A percentile compares a stretch with the other conserved stretches of the same genome.
phyloP scores from a whole-genome alignment of 2,113 vertebrate genomes.

The Pelobates fuscus region DNA sequence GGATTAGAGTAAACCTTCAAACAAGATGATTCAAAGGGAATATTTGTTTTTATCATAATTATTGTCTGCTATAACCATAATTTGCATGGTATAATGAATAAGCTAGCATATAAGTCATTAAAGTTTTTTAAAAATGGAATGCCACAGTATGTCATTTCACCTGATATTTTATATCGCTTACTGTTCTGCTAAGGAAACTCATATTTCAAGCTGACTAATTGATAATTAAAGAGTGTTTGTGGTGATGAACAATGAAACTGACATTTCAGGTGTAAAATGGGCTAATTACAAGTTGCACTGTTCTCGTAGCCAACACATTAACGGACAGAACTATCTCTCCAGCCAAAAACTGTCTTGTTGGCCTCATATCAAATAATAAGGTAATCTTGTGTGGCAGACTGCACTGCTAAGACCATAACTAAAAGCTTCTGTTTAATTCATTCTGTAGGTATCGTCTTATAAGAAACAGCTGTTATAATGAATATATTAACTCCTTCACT shows the following conservation, averaged over 20 bases:
- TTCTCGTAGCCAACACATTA: background rate
- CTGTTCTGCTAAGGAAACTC: too few species aligned
- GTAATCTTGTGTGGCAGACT: conserved; percentile 22
- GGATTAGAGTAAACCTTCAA: too few species aligned
- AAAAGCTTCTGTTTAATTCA: conserved; percentile 11
- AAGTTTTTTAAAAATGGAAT: too few species aligned
- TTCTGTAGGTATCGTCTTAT: conserved; percentile 16
- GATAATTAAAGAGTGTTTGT: conserved; percentile 21
- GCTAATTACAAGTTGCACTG: conserved; percentile 10
- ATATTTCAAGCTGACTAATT: conserved; percentile 18
- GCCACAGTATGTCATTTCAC: background rate
- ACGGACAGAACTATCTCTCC: background rate
- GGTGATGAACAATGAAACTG: conserved; percentile 33
- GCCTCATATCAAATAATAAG: conserved; percentile 21
- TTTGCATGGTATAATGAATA: too few species aligned
- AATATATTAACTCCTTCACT: conserved; percentile 33
- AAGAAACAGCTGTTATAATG: conserved; percentile 22
- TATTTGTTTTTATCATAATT: too few species aligned
- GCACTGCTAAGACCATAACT: background rate
- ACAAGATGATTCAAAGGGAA: too few species aligned
- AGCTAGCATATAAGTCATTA: too few species aligned
- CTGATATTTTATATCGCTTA: too few species aligned
- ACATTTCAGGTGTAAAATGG: conserved; percentile 23
- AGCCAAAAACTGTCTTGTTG: conserved; percentile 32
- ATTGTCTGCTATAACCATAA: too few species aligned